A percentile compares a stretch with the other conserved stretches of the same genome.
Conservation (phyloP, 2,797 vertebrate genomes). For the Artibeus lituratus region DNA sequence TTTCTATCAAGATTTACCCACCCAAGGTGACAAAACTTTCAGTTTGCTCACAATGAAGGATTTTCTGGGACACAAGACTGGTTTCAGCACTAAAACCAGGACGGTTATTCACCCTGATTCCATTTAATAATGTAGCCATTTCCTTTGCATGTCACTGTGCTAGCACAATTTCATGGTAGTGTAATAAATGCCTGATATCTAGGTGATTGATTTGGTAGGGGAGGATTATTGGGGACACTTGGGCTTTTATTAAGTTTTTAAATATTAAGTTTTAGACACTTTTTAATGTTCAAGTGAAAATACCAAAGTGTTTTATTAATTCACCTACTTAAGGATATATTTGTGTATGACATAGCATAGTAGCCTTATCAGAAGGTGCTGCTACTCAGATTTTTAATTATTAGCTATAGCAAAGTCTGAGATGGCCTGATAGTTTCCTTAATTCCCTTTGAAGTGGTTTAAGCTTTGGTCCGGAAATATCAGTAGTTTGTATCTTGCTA, state of each 20-base stretch:
- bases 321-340: not conserved
- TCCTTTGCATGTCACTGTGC: not conserved
- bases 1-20: not conserved
- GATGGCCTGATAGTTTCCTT: slow-evolving; percentile 5
- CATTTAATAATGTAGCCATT: not conserved
- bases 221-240: not conserved
- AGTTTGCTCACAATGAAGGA: not conserved
- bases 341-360: not conserved
- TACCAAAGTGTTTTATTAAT: not conserved
- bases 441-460: not conserved
- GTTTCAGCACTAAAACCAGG: not conserved
- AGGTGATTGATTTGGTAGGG: not conserved
- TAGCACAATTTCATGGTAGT: not conserved
- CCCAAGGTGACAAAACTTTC: not conserved
- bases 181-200: not conserved
- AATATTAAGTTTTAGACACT: slow-evolving; percentile 30
- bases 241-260: slow-evolving; percentile 1
- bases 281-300: slow-evolving; percentile 27
- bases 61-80: not conserved
- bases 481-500: not conserved
- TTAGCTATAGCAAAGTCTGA: not conserved
- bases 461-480: not conserved
- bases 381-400: not conserved
- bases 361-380: not conserved
- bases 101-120: not conserved